phyloP scores from a whole-genome alignment of 2,113 vertebrate genomes.

The Dipodomys spectabilis region DNA sequence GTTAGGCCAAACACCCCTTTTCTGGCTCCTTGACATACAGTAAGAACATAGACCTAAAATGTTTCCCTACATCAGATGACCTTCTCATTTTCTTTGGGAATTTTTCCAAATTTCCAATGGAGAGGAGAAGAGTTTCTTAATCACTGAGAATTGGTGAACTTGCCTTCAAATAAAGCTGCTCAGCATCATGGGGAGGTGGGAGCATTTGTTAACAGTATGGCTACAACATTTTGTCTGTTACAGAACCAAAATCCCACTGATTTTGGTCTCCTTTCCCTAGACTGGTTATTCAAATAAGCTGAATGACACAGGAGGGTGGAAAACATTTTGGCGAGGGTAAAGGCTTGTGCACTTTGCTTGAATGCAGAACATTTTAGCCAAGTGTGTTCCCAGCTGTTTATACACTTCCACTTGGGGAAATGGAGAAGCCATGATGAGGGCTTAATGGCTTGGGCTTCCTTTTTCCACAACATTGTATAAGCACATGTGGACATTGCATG shows the following conservation, averaged over 20 bases:
- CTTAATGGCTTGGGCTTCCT: neutral
- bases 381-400: neutral
- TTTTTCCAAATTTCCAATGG: neutral
- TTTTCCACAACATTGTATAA: neutral
- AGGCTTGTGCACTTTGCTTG: neutral
- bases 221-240: neutral
- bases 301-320: constrained; percentile 69
- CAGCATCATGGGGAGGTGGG: constrained; percentile 23
- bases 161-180: neutral
- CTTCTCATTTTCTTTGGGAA: constrained; percentile 3
- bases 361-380: constrained; percentile 63
- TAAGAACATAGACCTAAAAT: neutral
- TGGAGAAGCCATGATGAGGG: neutral
- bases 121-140: neutral
- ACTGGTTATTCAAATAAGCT: constrained; percentile 72
- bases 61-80: neutral
- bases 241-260: constrained; percentile 41
- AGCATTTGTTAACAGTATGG: constrained; percentile 39
- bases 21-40: neutral
- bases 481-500: neutral
- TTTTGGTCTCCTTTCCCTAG: constrained; percentile 63
- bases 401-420: neutral
- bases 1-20: neutral
- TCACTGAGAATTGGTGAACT: constrained; percentile 45
- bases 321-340: constrained; percentile 56